phyloP scores from a whole-genome alignment of 2,888 invertebrate genomes.

The Ypsolopha scabrella region DNA sequence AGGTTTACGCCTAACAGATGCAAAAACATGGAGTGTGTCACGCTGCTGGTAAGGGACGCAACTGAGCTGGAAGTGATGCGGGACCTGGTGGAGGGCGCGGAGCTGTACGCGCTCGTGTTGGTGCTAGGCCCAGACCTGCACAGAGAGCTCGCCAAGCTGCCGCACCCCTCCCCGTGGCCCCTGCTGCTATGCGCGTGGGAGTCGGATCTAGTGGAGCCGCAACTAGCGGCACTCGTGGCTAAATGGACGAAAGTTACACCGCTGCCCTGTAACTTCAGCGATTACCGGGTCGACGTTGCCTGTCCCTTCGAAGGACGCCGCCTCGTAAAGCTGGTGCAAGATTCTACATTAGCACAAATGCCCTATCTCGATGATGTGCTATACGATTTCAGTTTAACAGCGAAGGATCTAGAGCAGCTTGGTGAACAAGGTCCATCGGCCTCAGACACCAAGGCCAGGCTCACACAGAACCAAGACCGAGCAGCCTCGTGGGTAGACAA shows the following conservation, averaged over 20 bases:
- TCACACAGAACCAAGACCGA: slow-evolving; percentile 14
- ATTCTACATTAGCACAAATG: slow-evolving; percentile 27
- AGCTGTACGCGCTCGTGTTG: slow-evolving; percentile 16
- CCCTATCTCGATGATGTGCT: slow-evolving; percentile 34
- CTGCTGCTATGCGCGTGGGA: neutral
- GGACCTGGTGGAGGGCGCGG: slow-evolving; percentile 46
- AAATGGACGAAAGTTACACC: slow-evolving; percentile 21
- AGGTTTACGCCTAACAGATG: neutral
- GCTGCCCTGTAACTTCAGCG: slow-evolving; percentile 29
- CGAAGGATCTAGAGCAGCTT: slow-evolving; percentile 23
- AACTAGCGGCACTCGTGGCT: slow-evolving; percentile 25
- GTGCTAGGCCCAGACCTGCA: slow-evolving; percentile 15
- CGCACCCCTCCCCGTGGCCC: neutral
- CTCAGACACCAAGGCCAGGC: slow-evolving; percentile 19
- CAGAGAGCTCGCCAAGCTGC: slow-evolving; percentile 38
- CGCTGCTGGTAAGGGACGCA: slow-evolving; percentile 52
- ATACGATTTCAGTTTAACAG: slow-evolving; percentile 24
- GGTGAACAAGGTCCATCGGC: slow-evolving; percentile 12
- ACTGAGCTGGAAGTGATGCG: slow-evolving; percentile 38
- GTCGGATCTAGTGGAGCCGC: slow-evolving; percentile 35
- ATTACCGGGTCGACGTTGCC: slow-evolving; percentile 5
- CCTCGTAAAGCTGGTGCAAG: slow-evolving; percentile 37
- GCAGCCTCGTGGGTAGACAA: slow-evolving; percentile 14
- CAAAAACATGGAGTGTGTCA: slow-evolving; percentile 32
- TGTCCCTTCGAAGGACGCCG: slow-evolving; percentile 50